phyloP scores from a whole-genome alignment of 2,888 invertebrate genomes.

The Philaethria dido region DNA sequence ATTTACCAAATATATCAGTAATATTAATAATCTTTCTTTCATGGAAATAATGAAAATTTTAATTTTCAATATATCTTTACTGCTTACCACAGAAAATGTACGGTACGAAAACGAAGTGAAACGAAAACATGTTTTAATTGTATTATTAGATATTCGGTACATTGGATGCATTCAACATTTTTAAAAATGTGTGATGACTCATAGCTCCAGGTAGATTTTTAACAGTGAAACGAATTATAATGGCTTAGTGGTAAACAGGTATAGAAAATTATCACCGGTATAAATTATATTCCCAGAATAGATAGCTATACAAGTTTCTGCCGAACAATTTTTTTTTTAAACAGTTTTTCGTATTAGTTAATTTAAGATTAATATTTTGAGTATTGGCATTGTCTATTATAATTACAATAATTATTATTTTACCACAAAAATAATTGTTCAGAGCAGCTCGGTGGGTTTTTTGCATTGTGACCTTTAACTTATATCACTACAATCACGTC shows the following conservation, averaged over 20 bases:
- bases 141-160: neutral
- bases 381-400: neutral
- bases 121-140: neutral
- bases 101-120: neutral
- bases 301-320: neutral
- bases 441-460: neutral
- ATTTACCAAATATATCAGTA: too few species aligned
- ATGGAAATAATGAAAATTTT: neutral
- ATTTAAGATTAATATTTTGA: neutral
- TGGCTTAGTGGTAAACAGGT: constrained; percentile 13
- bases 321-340: neutral
- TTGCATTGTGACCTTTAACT: constrained; percentile 14
- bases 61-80: neutral
- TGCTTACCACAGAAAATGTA: neutral
- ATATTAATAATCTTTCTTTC: too few species aligned
- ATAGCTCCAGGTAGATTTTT: constrained; percentile 33
- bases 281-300: constrained; percentile 2
- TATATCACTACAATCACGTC: constrained; percentile 19
- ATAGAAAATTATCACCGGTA: constrained; percentile 10
- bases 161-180: constrained; percentile 35
- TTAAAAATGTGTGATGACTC: constrained; percentile 30
- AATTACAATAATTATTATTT: neutral
- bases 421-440: neutral
- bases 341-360: neutral
- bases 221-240: constrained; percentile 17